phyloP scores from a whole-genome alignment of 64 coral and sea anemone species.

The Porites australiensis region DNA sequence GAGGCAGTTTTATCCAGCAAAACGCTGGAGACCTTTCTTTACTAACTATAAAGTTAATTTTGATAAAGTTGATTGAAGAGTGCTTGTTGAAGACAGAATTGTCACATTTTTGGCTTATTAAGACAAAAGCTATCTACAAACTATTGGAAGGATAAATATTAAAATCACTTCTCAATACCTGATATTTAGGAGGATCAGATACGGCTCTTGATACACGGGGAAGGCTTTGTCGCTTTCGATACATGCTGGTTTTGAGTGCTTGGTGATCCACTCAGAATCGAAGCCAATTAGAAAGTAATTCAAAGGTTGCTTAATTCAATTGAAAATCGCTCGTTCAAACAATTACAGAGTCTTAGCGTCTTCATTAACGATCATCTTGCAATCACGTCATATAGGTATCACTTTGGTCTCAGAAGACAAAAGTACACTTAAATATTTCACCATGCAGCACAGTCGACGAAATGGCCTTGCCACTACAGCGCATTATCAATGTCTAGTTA shows the following conservation, averaged over 20 bases:
- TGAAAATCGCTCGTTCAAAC: not conserved
- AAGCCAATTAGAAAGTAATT: conserved; percentile 18
- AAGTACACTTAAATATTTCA: too few relatives aligned
- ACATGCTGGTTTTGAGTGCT: not conserved
- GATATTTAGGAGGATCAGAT: not conserved
- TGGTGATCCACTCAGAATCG: not conserved
- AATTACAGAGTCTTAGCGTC: not conserved
- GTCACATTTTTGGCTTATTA: not conserved
- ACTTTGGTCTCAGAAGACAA: too few relatives aligned
- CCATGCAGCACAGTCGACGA: too few relatives aligned
- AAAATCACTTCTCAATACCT: not conserved
- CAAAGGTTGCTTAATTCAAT: conserved; percentile 38
- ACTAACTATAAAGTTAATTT: too few relatives aligned
- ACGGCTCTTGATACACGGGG: not conserved
- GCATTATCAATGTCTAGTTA: not conserved
- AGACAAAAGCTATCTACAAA: not conserved
- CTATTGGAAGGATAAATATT: not conserved
- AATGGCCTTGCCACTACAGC: too few relatives aligned
- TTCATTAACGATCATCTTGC: not conserved
- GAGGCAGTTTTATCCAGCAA: too few relatives aligned
- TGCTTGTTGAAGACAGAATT: not conserved
- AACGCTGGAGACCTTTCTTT: too few relatives aligned
- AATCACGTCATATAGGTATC: too few relatives aligned
- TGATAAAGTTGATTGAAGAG: not conserved
- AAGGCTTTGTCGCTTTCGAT: conserved; percentile 19